phyloP scores from a whole-genome alignment of 2,113 vertebrate species.

The Limnothrissa miodon region DNA sequence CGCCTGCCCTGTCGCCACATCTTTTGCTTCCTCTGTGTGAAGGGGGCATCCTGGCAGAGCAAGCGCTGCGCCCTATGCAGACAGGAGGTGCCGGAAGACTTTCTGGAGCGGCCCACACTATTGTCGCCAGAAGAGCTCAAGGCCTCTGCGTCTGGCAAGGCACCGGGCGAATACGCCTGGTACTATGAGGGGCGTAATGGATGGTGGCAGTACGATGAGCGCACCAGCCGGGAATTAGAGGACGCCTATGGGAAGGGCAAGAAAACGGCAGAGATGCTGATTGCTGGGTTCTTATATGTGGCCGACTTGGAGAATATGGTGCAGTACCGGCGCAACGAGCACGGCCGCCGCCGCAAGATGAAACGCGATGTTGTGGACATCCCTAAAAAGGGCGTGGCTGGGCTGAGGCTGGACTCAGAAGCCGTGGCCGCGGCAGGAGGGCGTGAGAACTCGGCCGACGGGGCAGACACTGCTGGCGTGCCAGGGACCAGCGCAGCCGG shows the following conservation, averaged over 20 bases:
- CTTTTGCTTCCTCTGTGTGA: conserved; percentile 95
- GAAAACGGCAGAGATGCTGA: conserved; percentile 96
- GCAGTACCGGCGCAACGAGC: conserved; percentile 94
- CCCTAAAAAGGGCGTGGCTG: conserved; percentile 96
- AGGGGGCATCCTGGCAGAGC: conserved; percentile 97
- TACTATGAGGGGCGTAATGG: conserved; percentile 97
- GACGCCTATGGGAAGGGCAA: conserved; percentile 89
- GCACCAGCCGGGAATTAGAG: conserved; percentile 91
- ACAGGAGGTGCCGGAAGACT: conserved; percentile 94
- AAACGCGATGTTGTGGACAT: conserved; percentile 92
- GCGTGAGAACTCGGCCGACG: conserved; percentile 83
- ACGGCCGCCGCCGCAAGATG: conserved; percentile 89
- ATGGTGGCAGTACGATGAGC: conserved; percentile 98
- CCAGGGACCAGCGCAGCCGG: conserved; percentile 55
- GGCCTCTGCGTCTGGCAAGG: conserved; percentile 74
- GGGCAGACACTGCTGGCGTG: conserved; percentile 74
- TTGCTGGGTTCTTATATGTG: conserved; percentile 92
- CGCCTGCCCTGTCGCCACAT: conserved; percentile 94
- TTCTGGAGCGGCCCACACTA: conserved; percentile 90
- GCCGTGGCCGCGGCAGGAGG: conserved; percentile 51
- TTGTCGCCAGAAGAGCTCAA: conserved; percentile 92
- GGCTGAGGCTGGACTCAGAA: conserved; percentile 89
- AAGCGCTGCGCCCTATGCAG: conserved; percentile 93
- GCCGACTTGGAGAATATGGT: conserved; percentile 97
- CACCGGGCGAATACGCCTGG: conserved; percentile 88